Evolutionary conservation across 2,113 vertebrate genomes (phyloP).

Genomic region (Ictalurus punctatus): DNA sequence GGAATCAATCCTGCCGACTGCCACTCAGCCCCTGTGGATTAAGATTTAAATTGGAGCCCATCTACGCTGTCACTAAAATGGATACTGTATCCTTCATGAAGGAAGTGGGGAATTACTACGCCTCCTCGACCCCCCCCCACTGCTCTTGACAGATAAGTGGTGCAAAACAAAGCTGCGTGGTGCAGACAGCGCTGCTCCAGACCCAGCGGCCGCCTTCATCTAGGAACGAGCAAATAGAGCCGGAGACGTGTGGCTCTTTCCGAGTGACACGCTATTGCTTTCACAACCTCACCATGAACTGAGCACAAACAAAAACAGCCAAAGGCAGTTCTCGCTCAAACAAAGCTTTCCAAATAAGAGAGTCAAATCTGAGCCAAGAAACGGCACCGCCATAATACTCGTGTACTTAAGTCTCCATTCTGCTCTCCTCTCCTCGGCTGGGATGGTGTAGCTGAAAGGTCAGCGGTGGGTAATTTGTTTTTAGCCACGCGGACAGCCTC

Average conservation of each 20-base stretch:
- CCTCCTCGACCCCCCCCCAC: background rate
- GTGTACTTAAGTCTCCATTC: slow-evolving; percentile 60
- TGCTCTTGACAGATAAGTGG: slow-evolving; percentile 55
- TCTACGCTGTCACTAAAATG: slow-evolving; percentile 56
- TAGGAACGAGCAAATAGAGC: slow-evolving; percentile 29
- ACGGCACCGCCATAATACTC: slow-evolving; percentile 55
- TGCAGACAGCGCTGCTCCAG: slow-evolving; percentile 34
- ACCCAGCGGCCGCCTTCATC: slow-evolving; percentile 37
- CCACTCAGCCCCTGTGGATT: slow-evolving; percentile 51
- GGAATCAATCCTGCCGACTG: slow-evolving; percentile 55
- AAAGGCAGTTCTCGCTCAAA: slow-evolving; percentile 38
- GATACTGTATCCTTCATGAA: slow-evolving; percentile 57
- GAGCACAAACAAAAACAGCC: slow-evolving; percentile 49
- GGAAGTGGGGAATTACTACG: slow-evolving; percentile 48
- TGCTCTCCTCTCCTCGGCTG: slow-evolving; percentile 29
- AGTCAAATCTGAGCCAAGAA: slow-evolving; percentile 21
- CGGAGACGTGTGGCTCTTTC: slow-evolving; percentile 17
- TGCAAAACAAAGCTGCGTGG: slow-evolving; percentile 38
- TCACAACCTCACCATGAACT: slow-evolving; percentile 41
- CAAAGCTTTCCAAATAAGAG: slow-evolving; percentile 35
- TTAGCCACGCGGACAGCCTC: slow-evolving; percentile 54
- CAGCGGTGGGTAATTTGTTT: slow-evolving; percentile 60
- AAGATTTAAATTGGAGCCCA: slow-evolving; percentile 58
- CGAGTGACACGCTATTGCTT: slow-evolving; percentile 39
- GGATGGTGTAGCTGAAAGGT: slow-evolving; percentile 54